Percentiles rank a stretch among this genome's conserved stretches.
Conservation (phyloP, 2,113 vertebrate genomes). For the Leucoraja erinaceus region DNA sequence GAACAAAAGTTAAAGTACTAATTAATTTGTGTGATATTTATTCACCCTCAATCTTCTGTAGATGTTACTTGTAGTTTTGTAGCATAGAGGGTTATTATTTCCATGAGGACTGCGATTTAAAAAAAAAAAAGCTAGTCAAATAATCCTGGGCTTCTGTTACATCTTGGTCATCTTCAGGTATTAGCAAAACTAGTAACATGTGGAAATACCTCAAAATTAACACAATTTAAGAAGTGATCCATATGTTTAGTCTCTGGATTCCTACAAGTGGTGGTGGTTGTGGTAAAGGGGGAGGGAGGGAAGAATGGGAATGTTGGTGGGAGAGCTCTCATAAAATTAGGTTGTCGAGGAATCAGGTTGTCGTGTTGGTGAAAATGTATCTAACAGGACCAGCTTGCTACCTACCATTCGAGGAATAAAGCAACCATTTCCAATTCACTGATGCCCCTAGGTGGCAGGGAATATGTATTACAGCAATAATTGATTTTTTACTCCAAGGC, state of each 20-base stretch:
- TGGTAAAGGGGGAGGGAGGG: background rate
- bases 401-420: conserved; percentile 28
- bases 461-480: conserved; percentile 6
- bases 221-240: background rate
- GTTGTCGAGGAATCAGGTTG: background rate
- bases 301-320: background rate
- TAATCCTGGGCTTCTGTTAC: background rate
- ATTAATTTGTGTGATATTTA: conserved; percentile 64
- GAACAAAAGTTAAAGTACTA: conserved; percentile 68
- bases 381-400: background rate
- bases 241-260: background rate
- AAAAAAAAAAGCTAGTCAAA: background rate
- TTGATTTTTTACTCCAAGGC: background rate
- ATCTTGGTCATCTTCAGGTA: background rate
- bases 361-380: background rate
- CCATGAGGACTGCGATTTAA: conserved; percentile 70
- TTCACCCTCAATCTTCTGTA: conserved; percentile 68
- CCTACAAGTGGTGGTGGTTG: background rate
- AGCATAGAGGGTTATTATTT: conserved; percentile 66
- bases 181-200: background rate
- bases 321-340: background rate
- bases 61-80: conserved; percentile 68
- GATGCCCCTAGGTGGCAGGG: background rate
- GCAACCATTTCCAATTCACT: conserved; percentile 11
- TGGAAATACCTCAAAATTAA: background rate